Percentiles rank a stretch among this genome's conserved stretches.
Evolutionary conservation across 1,140 invertebrate species (phyloP).

Genomic region (Caenorhabditis inopinata): DNA sequence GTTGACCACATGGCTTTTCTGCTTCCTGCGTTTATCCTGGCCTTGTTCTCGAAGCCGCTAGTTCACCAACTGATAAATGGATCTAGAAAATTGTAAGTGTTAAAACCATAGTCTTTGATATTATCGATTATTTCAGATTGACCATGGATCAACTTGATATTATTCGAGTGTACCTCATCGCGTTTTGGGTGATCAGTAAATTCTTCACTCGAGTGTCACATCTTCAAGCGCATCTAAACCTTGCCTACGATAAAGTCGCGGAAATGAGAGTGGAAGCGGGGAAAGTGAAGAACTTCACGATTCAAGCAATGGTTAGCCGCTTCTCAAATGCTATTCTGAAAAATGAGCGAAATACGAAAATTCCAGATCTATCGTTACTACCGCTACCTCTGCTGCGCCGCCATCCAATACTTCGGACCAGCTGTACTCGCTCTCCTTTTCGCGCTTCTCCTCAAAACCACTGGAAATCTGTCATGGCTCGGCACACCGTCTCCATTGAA

Average conservation of each 20-base stretch:
- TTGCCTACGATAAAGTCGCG: constrained; percentile 38
- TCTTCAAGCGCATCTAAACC: constrained; percentile 43
- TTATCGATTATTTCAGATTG: constrained; percentile 26
- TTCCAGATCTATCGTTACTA: constrained; percentile 41
- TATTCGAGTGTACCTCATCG: constrained; percentile 17
- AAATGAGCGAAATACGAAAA: not conserved
- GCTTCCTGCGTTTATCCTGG: not conserved
- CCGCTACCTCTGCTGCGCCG: constrained; percentile 26
- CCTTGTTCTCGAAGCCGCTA: not conserved
- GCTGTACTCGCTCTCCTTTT: constrained; percentile 28
- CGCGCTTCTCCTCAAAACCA: constrained; percentile 42
- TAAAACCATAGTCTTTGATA: not conserved
- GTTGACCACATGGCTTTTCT: not conserved
- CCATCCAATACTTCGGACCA: constrained; percentile 36
- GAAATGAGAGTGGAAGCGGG: constrained; percentile 36
- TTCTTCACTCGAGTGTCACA: not conserved
- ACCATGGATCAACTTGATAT: constrained; percentile 36
- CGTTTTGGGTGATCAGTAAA: not conserved
- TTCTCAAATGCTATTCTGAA: not conserved
- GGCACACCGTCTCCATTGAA: not conserved
- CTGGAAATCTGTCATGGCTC: constrained; percentile 39
- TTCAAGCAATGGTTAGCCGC: constrained; percentile 21
- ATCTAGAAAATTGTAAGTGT: not conserved
- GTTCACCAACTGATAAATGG: not conserved
- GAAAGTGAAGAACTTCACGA: constrained; percentile 35